A percentile compares a stretch with the other conserved stretches of the same genome.
Conservation (phyloP, 2,888 invertebrate species). For the Sepioteuthis lessoniana region DNA sequence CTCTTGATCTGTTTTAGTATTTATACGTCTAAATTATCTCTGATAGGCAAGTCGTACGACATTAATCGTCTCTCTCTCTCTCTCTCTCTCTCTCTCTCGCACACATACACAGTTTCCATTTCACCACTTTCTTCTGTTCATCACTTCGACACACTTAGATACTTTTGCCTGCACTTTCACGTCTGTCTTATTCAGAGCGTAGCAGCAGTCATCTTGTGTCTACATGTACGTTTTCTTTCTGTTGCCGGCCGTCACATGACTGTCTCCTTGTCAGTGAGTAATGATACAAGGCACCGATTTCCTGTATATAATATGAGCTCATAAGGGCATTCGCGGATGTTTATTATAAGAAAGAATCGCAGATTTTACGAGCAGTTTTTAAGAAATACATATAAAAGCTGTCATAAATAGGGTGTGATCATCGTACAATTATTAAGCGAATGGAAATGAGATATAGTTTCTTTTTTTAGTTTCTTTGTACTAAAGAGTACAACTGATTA, state of each 20-base stretch:
- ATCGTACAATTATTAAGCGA: too few species aligned
- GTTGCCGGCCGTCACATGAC: background rate
- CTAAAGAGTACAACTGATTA: too few species aligned
- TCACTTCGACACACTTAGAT: background rate
- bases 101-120: too few species aligned
- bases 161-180: background rate
- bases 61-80: too few species aligned
- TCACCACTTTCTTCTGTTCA: background rate
- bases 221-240: background rate
- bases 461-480: too few species aligned
- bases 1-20: background rate
- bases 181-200: background rate
- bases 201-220: background rate
- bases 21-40: background rate
- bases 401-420: background rate
- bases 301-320: background rate
- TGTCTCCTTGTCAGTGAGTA: background rate
- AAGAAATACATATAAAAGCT: background rate
- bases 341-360: background rate
- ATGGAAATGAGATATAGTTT: too few species aligned
- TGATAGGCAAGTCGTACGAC: background rate
- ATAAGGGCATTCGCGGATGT: background rate
- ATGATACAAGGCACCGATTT: background rate
- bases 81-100: too few species aligned
- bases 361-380: background rate